Conservation (phyloP, 2,888 invertebrate genomes). For the Lepas anatifera region DNA sequence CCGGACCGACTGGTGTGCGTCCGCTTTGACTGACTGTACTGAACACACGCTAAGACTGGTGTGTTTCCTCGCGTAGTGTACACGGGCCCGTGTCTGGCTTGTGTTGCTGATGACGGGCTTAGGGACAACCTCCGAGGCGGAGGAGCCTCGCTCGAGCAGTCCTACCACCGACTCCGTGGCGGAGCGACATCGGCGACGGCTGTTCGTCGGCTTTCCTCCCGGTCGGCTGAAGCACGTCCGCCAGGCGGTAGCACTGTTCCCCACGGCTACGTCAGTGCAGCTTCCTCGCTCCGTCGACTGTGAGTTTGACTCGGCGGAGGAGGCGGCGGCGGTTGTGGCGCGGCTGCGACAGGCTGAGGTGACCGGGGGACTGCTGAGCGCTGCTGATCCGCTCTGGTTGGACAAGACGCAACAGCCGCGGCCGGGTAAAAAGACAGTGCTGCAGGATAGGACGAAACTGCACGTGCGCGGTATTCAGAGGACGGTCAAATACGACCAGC, state of each 20-base stretch:
- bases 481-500: not conserved
- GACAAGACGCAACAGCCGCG: no score
- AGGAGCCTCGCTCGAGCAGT: no score
- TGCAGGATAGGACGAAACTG: not conserved
- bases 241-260: not conserved
- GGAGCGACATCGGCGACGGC: not conserved
- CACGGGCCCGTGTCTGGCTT: no score
- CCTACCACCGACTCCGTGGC: no score
- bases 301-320: not conserved
- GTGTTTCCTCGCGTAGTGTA: no score
- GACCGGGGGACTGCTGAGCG: not conserved
- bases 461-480: not conserved
- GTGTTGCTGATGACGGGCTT: no score
- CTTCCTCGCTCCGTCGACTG: not conserved
- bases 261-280: not conserved
- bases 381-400: not conserved
- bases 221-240: not conserved
- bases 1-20: no score
- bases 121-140: no score
- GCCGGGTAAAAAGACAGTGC: not conserved
- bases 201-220: not conserved
- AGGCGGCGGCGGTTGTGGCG: not conserved
- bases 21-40: no score
- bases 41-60: no score
- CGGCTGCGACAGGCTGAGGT: not conserved